Percentiles rank a stretch among this genome's conserved stretches.
Evolutionary conservation across 1,140 invertebrate species (phyloP).

Genomic region (Solenopsis invicta): DNA sequence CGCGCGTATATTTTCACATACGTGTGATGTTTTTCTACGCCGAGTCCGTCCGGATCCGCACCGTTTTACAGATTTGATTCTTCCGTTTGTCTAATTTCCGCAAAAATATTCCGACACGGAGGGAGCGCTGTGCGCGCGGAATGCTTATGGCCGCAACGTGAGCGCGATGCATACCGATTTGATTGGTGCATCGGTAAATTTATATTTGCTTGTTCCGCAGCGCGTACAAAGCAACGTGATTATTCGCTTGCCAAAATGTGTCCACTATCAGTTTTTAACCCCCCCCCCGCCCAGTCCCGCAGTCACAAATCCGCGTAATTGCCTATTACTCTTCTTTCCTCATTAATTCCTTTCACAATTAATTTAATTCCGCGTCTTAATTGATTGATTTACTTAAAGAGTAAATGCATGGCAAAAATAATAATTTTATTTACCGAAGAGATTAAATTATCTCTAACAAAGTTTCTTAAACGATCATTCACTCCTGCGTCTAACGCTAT

Average conservation of each 20-base stretch:
- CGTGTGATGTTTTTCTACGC: slow-evolving; percentile 17
- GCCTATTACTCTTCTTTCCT: background rate
- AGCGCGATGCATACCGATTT: slow-evolving; percentile 46
- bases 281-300: too few species aligned
- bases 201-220: background rate
- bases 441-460: slow-evolving; percentile 40
- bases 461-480: slow-evolving; percentile 65
- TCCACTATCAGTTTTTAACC: background rate
- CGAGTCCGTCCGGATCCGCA: background rate
- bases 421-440: slow-evolving; percentile 29
- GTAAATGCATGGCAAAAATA: slow-evolving; percentile 1
- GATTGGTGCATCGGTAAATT: slow-evolving; percentile 24
- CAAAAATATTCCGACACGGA: slow-evolving; percentile 33
- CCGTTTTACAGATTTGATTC: slow-evolving; percentile 14
- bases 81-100: slow-evolving; percentile 50
- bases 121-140: background rate
- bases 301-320: background rate
- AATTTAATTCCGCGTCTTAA: background rate
- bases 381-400: slow-evolving; percentile 12
- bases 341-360: background rate
- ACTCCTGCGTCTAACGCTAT: slow-evolving; percentile 37
- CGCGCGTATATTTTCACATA: background rate
- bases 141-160: slow-evolving; percentile 35
- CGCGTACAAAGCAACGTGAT: background rate
- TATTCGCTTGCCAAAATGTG: background rate